Evolutionary conservation across 1,140 invertebrate genomes (phyloP).

Genomic region (Drosophila burlai): DNA sequence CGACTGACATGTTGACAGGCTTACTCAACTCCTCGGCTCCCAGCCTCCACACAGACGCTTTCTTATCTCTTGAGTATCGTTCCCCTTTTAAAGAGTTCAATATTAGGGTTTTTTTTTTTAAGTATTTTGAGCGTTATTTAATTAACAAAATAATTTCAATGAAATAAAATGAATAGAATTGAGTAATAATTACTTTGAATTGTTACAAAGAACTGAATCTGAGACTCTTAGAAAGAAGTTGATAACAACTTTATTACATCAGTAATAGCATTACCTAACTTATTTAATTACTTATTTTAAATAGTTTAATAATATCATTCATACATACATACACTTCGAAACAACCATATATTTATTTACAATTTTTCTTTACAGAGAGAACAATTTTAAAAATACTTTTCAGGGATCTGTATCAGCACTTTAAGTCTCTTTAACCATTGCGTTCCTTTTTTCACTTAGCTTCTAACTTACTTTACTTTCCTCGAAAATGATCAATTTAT

Average conservation of each 20-base stretch:
- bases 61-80: conserved; percentile 17
- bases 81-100: conserved; percentile 15
- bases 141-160: not conserved
- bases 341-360: not conserved
- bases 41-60: conserved; percentile 6
- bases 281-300: not conserved
- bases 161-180: not conserved
- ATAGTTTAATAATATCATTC: not conserved
- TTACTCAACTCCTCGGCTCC: conserved; percentile 33
- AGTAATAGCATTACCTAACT: not conserved
- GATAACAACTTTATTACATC: not conserved
- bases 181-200: not conserved
- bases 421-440: not conserved
- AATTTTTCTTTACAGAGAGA: not conserved
- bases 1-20: conserved; percentile 72
- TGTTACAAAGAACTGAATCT: not conserved
- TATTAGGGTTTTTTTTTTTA: not conserved
- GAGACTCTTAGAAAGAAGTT: not conserved
- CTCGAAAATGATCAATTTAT: conserved; percentile 10
- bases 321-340: not conserved
- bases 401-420: not conserved
- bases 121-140: not conserved
- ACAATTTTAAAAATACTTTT: no score
- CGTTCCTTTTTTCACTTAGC: not conserved
- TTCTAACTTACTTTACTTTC: not conserved